Evolutionary conservation across 2,113 vertebrate species (phyloP).

Genomic region (Osmerus eperlanus): DNA sequence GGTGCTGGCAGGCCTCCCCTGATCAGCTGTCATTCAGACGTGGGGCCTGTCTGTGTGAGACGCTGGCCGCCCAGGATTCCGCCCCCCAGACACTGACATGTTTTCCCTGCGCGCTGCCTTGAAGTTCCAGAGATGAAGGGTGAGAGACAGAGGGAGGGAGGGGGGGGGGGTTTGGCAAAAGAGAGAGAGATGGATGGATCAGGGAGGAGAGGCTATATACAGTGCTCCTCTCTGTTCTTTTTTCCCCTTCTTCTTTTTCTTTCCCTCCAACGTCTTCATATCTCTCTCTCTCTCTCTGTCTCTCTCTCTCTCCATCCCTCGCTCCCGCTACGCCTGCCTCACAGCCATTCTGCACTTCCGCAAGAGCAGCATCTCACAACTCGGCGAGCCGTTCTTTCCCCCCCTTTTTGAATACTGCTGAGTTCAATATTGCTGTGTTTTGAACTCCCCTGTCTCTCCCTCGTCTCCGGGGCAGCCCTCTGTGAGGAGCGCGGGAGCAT

Average conservation of each 20-base stretch:
- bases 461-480: constrained; percentile 43
- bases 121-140: constrained; percentile 65
- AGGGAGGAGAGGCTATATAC: constrained; percentile 55
- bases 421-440: constrained; percentile 79
- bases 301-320: constrained; percentile 30
- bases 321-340: constrained; percentile 61
- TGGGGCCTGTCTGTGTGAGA: constrained; percentile 48
- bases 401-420: constrained; percentile 77
- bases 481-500: neutral
- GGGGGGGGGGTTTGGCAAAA: constrained; percentile 39
- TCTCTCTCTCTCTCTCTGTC: no score
- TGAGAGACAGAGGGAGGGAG: constrained; percentile 29
- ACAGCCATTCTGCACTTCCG: constrained; percentile 55
- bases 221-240: no score
- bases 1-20: constrained; percentile 57
- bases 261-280: constrained; percentile 28
- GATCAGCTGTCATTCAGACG: constrained; percentile 68
- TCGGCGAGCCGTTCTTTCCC: no score
- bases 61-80: constrained; percentile 69
- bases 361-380: constrained; percentile 73
- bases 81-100: constrained; percentile 62
- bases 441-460: constrained; percentile 65
- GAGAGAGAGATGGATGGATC: constrained; percentile 56
- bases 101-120: constrained; percentile 65
- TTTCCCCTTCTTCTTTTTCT: no score